These are phyloP conservation scores for Ophioderma brevispina DNA, from an alignment of 35 echinoderm and acorn worm genomes.

Conservation along the genomic window DNA sequence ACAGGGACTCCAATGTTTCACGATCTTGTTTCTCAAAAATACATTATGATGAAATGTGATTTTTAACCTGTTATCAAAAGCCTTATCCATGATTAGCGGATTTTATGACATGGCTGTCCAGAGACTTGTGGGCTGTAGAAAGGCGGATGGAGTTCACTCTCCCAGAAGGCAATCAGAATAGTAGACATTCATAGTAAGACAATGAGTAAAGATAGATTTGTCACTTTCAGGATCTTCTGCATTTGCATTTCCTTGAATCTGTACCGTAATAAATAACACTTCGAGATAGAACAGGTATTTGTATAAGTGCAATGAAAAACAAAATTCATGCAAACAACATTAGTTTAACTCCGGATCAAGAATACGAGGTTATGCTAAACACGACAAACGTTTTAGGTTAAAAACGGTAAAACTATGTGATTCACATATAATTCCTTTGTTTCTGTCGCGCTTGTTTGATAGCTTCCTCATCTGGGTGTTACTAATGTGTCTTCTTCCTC, in stretches of 20 bases:
- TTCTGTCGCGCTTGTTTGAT: neutral
- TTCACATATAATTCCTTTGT: no score
- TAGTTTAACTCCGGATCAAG: no score
- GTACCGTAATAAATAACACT: no score
- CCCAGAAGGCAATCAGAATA: conserved; percentile 84
- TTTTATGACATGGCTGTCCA: conserved; percentile 70
- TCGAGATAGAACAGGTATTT: no score
- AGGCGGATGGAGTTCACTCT: conserved; percentile 52
- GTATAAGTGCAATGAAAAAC: no score
- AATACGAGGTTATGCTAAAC: no score
- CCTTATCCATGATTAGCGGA: conserved; percentile 79
- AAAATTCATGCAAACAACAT: no score
- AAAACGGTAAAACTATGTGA: no score
- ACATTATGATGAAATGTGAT: no score
- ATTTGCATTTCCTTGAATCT: conserved; percentile 98
- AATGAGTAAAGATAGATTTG: conserved; percentile 89
- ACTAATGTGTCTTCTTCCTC: neutral
- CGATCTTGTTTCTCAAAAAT: no score
- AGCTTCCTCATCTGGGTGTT: neutral
- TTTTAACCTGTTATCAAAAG: conserved; percentile 77
- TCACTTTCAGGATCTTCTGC: conserved; percentile 76
- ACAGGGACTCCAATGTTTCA: no score
- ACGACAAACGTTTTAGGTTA: no score
- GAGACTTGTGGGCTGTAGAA: conserved; percentile 57
- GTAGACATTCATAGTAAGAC: conserved; percentile 85